Evolutionary conservation across 2,888 invertebrate genomes (phyloP).

Genomic region (Nebria salina): DNA sequence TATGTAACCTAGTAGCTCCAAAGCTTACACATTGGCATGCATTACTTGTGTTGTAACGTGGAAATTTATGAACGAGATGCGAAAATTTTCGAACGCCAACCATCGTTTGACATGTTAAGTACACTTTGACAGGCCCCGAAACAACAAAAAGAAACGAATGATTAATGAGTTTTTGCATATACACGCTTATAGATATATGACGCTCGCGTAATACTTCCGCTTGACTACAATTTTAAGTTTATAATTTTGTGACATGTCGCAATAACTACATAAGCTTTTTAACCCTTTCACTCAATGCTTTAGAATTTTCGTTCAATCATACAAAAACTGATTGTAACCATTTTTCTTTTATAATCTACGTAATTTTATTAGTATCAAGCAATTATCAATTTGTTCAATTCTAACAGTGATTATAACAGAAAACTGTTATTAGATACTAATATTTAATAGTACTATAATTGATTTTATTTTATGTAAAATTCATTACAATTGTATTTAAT

Average conservation of each 20-base stretch:
- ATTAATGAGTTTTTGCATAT: conserved; percentile 20
- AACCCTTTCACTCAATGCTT: neutral
- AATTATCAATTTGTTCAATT: too few species aligned
- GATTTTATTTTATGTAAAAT: too few species aligned
- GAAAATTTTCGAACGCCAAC: neutral
- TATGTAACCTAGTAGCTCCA: too few species aligned
- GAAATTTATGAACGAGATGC: too few species aligned
- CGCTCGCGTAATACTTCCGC: neutral
- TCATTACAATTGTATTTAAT: too few species aligned
- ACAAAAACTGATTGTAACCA: neutral
- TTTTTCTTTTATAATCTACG: too few species aligned
- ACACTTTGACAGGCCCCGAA: conserved; percentile 17
- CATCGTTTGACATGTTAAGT: conserved; percentile 29
- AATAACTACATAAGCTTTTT: neutral
- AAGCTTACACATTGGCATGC: neutral
- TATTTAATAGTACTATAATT: too few species aligned
- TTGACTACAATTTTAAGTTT: neutral
- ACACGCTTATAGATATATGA: neutral
- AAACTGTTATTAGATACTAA: too few species aligned
- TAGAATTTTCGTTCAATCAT: neutral
- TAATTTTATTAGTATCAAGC: too few species aligned
- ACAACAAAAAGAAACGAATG: conserved; percentile 18
- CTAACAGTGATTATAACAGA: too few species aligned
- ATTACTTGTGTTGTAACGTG: too few species aligned
- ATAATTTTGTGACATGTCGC: neutral